Base-by-base conservation (phyloP, 1,140 invertebrate genomes). In the Orussus abietinus region DNA sequence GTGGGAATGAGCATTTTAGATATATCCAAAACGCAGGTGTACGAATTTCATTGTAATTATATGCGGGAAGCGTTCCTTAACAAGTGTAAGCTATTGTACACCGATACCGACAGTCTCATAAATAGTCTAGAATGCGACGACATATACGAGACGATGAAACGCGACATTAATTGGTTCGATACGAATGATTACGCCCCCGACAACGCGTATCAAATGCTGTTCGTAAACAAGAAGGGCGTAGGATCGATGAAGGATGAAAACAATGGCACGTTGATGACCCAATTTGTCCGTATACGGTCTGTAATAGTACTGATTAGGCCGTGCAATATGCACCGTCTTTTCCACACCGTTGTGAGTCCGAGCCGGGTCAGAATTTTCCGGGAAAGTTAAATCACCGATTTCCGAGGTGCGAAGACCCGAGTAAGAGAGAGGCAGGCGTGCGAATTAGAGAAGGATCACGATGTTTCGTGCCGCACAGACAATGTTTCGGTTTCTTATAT, bases 221-320 rank as follows among this genome's bases (percentile, higher is more conserved):
- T 32, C 37, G 39, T 38, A 28, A 75, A 76, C 48, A 75, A 74
- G 51, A 77, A 78, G 47, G 61, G 72, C 3, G 14, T 72, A 4
- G 72, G 75, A 5, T 65, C 72, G 55, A 68, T 77, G 48, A 78
- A 31, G 9, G 38, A 61, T 54, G 53, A 59, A 43, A 31, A 34
- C 25, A 47, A 49, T 21, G 53, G 49, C 15, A 38, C 36, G 34
- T 43, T 59, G n/a, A 51, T 63, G 32, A 45, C 18, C 9, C 35
- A 55, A 40, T 64, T 62, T 51, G 37, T 59, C 28, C 53, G 53
- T 5, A 41, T 63, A 31, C 48, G 58, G 39, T n/a, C n/a, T n/a
- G n/a, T n/a, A n/a, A n/a, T n/a, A n/a, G n/a, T n/a, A n/a, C n/a
- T n/a, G n/a, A n/a, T n/a, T n/a, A n/a, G n/a, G n/a, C n/a, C n/a